Conservation (phyloP, 2,888 invertebrate species). For the Hemicrepidius hirtus region DNA sequence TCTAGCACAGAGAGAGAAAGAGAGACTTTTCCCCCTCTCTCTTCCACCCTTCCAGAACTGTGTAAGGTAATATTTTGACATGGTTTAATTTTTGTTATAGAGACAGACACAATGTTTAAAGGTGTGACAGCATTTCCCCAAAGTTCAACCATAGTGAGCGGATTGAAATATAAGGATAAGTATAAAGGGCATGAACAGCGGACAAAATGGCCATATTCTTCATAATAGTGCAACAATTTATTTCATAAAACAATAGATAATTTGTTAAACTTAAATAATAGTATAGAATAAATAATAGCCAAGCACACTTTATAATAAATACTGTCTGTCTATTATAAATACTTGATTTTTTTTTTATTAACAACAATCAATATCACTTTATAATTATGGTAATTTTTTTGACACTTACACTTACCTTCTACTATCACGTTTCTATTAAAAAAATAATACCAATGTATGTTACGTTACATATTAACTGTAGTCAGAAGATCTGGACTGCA, state of each 20-base stretch:
- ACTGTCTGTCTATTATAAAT: neutral
- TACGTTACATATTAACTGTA: neutral
- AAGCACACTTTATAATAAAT: conserved; percentile 12
- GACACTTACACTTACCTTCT: conserved; percentile 16
- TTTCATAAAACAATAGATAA: conserved; percentile 24
- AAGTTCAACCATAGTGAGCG: conserved; percentile 88
- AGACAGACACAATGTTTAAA: conserved; percentile 81
- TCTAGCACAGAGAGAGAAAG: too few relatives aligned
- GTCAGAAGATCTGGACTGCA: neutral
- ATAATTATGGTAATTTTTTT: neutral
- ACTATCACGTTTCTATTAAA: conserved; percentile 30
- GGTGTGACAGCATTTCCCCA: conserved; percentile 91
- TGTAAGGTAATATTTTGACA: too few relatives aligned
- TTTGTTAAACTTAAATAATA: conserved; percentile 5
- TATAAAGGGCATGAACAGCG: conserved; percentile 84
- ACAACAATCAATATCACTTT: neutral
- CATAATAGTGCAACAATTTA: conserved; percentile 50
- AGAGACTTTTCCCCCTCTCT: too few relatives aligned
- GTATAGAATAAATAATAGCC: neutral
- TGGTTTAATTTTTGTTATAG: conserved; percentile 66
- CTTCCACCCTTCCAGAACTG: too few relatives aligned
- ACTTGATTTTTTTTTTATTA: neutral
- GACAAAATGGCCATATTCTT: conserved; percentile 75
- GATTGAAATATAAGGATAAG: conserved; percentile 87
- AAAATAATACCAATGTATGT: conserved; percentile 20